phyloP scores from a whole-genome alignment of 2,888 invertebrate species.

The Acleris sparsana region DNA sequence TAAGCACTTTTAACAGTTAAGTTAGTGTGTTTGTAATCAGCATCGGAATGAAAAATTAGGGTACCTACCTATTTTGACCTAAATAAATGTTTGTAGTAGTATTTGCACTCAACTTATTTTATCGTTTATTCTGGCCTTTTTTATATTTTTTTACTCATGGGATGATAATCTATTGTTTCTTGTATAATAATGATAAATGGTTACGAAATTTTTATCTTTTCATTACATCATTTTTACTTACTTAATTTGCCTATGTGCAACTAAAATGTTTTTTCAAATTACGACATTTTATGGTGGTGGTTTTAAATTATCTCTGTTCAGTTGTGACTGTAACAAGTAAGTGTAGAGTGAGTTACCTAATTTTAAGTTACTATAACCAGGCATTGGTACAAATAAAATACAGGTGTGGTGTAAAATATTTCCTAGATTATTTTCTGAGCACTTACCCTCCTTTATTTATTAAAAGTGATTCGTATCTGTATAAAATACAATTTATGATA shows the following conservation, averaged over 20 bases:
- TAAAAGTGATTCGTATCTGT: no score
- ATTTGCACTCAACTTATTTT: neutral
- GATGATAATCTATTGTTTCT: slow-evolving; percentile 32
- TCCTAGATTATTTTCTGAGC: neutral
- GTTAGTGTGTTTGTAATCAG: no score
- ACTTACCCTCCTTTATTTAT: slow-evolving; percentile 9
- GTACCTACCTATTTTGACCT: no score
- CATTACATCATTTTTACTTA: slow-evolving; percentile 27
- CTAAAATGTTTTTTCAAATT: slow-evolving; percentile 16
- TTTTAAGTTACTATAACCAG: no score
- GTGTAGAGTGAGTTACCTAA: no score
- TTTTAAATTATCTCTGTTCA: neutral
- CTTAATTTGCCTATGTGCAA: slow-evolving; percentile 33
- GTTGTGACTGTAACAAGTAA: neutral
- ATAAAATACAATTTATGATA: no score
- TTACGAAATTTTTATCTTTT: slow-evolving; percentile 35
- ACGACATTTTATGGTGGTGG: neutral
- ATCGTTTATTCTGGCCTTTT: slow-evolving; percentile 8
- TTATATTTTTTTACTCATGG: slow-evolving; percentile 1
- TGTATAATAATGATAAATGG: slow-evolving; percentile 24
- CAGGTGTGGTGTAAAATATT: no score
- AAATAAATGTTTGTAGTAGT: no score
- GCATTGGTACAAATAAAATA: no score
- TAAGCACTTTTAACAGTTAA: no score
- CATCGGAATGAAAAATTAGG: no score